A percentile compares a stretch with the other conserved stretches of the same genome.
phyloP scores from a whole-genome alignment of 2,797 vertebrate species.

The Rhodeus uyekii region DNA sequence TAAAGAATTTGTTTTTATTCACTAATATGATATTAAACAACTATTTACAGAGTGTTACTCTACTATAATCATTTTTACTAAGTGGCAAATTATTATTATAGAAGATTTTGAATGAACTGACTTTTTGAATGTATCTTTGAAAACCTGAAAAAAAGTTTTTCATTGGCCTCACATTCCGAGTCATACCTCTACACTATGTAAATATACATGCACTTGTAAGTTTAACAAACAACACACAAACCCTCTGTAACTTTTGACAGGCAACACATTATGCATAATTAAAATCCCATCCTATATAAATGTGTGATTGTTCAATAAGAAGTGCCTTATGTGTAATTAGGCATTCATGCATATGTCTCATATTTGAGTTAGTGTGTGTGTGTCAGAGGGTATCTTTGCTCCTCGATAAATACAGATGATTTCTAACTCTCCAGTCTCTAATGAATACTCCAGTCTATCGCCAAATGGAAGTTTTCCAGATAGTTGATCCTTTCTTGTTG shows the following conservation, averaged over 20 bases:
- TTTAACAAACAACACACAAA: background rate
- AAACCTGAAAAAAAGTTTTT: background rate
- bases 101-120: background rate
- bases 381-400: constrained; percentile 19
- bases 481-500: constrained; percentile 23
- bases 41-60: background rate
- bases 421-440: constrained; percentile 34
- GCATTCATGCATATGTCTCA: constrained; percentile 10
- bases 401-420: constrained; percentile 43
- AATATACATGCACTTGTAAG: background rate
- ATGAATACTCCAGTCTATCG: constrained; percentile 37
- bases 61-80: background rate
- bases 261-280: background rate
- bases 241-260: background rate
- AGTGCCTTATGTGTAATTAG: background rate
- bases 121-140: background rate
- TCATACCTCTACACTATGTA: background rate
- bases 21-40: background rate
- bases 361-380: constrained; percentile 6
- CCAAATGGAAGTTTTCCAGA: constrained; percentile 43
- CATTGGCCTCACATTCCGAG: background rate
- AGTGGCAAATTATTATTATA: background rate
- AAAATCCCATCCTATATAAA: background rate
- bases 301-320: constrained; percentile 4
- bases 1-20: accelerated